These are phyloP conservation scores for Scrobipalpa costella DNA, from an alignment of 2,888 invertebrate genomes.

Conservation along the genomic window DNA sequence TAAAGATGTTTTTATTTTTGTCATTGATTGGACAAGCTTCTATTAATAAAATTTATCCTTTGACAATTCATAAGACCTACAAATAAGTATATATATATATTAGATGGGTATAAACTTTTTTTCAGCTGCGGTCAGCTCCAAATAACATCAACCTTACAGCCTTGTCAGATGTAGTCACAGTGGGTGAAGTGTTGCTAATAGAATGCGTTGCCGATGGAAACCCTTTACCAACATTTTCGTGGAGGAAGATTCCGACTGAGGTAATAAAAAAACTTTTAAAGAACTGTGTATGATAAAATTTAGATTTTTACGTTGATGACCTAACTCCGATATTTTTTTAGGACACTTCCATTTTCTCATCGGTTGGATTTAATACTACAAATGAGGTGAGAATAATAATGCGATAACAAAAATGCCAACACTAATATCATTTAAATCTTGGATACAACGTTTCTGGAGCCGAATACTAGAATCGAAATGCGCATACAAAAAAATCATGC, in stretches of 20 bases:
- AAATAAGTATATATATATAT: not conserved
- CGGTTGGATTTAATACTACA: not conserved
- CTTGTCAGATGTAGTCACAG: not conserved
- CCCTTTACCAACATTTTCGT: not conserved
- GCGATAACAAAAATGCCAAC: no score
- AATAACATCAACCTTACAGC: not conserved
- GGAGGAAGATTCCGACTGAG: not conserved
- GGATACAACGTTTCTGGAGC: no score
- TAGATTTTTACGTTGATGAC: no score
- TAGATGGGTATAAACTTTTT: not conserved
- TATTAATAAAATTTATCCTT: no score
- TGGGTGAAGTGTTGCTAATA: not conserved
- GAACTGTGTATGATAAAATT: not conserved
- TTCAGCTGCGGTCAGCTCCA: constrained; percentile 1
- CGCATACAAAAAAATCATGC: no score
- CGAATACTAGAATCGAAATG: no score
- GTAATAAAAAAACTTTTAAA: not conserved
- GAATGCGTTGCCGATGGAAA: not conserved
- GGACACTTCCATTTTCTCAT: not conserved
- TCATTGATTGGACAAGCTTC: no score
- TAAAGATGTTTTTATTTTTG: no score
- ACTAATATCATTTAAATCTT: no score
- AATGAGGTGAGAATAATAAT: not conserved
- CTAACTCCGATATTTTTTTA: no score
- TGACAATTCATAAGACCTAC: no score